A percentile compares a stretch with the other conserved stretches of the same genome.
phyloP scores from a whole-genome alignment of 37 sponge, comb jelly and placozoan genomes.

The Amphimedon queenslandica region DNA sequence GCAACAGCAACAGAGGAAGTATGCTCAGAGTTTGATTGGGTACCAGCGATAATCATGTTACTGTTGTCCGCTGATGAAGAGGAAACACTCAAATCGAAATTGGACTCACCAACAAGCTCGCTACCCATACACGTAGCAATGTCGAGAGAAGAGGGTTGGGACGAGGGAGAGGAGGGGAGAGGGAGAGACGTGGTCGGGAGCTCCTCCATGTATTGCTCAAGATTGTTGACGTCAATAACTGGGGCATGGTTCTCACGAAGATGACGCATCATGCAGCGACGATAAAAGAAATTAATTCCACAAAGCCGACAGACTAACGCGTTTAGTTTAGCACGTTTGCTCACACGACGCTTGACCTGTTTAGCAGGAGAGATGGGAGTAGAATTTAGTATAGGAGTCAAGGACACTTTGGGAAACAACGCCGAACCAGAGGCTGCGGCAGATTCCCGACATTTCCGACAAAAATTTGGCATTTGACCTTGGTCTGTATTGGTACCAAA shows the following conservation, averaged over 20 bases:
- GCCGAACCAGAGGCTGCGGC: not conserved
- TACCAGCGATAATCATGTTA: not conserved
- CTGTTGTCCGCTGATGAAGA: not conserved
- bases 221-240: slow-evolving; percentile 24
- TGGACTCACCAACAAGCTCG: slow-evolving; percentile 2
- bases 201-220: slow-evolving; percentile 1
- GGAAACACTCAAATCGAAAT: not conserved
- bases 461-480: slow-evolving; percentile 1
- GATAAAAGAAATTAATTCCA: slow-evolving; percentile 38
- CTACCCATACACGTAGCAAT: slow-evolving; percentile 19
- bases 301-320: slow-evolving; percentile 53
- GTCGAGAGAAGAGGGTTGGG: slow-evolving; percentile 19
- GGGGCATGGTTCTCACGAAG: slow-evolving; percentile 37
- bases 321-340: slow-evolving; percentile 11
- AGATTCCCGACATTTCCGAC: slow-evolving; percentile 7
- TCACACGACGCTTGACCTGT: not conserved
- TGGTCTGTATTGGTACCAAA: slow-evolving; percentile 33
- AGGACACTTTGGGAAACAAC: not conserved
- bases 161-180: not conserved
- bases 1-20: not conserved
- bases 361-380: not conserved
- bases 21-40: not conserved
- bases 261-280: slow-evolving; percentile 57
- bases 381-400: not conserved
- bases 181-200: not conserved